These are phyloP conservation scores for Naso thynnoides DNA, from an alignment of 2,797 vertebrate genomes.

Conservation along the genomic window DNA sequence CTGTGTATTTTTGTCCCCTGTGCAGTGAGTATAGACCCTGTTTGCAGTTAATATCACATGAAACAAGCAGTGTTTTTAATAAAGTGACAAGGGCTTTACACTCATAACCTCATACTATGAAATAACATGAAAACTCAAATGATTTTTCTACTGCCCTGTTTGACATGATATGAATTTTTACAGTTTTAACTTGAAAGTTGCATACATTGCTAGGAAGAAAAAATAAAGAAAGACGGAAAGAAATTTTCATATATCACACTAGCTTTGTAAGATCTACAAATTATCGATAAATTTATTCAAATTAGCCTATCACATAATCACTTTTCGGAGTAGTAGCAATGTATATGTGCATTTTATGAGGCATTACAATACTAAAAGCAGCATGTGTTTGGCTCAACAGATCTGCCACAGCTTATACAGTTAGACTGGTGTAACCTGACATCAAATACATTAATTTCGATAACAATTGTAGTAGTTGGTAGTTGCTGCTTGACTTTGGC, in stretches of 20 bases:
- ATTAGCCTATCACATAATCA: neutral
- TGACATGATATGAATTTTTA: neutral
- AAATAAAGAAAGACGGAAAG: too few species aligned
- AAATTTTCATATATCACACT: neutral
- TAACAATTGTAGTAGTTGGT: neutral
- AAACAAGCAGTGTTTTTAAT: neutral
- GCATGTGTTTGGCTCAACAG: too few species aligned
- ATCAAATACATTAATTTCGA: too few species aligned
- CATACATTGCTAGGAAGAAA: neutral
- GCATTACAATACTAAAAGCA: neutral
- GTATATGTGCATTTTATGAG: neutral
- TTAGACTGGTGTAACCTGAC: too few species aligned
- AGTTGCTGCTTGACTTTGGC: neutral
- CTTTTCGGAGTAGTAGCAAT: neutral
- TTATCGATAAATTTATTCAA: neutral
- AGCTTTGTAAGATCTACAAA: neutral
- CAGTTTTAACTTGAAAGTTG: neutral
- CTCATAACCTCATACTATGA: neutral
- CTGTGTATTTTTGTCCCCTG: conserved; percentile 6
- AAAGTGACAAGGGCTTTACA: neutral
- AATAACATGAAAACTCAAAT: neutral
- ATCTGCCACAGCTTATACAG: too few species aligned
- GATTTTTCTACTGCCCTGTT: neutral
- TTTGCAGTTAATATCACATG: conserved; percentile 9
- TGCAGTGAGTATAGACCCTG: neutral